Evolutionary conservation across 2,113 vertebrate species (phyloP).

Genomic region (Hippocampus comes): DNA sequence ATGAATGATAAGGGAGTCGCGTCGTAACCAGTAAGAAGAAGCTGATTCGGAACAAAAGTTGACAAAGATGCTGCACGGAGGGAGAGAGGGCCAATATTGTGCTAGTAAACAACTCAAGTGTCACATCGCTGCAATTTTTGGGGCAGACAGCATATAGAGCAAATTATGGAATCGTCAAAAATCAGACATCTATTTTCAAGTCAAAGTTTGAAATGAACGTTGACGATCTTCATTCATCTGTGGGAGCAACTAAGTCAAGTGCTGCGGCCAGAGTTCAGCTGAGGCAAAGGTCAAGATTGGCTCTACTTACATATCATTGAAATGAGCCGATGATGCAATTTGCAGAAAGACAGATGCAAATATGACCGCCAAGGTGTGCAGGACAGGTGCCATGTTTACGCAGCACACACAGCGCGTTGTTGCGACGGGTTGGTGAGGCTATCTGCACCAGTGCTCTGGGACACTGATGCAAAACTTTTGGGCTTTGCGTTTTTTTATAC

Average conservation of each 20-base stretch:
- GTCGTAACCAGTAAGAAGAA: too few relatives aligned
- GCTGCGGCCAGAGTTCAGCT: too few relatives aligned
- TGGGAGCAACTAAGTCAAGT: too few relatives aligned
- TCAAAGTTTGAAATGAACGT: too few relatives aligned
- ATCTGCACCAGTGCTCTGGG: conserved; percentile 13
- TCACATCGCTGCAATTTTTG: neutral
- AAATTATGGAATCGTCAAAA: too few relatives aligned
- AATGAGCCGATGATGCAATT: conserved; percentile 18
- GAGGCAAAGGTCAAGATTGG: neutral
- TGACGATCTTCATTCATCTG: too few relatives aligned
- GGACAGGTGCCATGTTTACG: conserved; percentile 46
- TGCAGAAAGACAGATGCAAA: conserved; percentile 25
- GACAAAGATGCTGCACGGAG: conserved; percentile 57
- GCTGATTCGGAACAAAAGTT: too few relatives aligned
- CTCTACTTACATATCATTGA: conserved; percentile 56
- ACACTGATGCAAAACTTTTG: neutral
- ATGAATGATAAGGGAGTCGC: too few relatives aligned
- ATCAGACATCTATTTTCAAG: too few relatives aligned
- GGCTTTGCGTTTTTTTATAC: conserved; percentile 12
- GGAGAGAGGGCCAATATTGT: neutral
- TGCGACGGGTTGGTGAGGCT: neutral
- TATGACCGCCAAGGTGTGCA: conserved; percentile 15
- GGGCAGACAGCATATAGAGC: neutral
- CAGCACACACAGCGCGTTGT: neutral
- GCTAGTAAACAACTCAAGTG: neutral